Conservation (phyloP, 64 coral and sea anemone genomes). For the Hydrozoanthus tunicans region DNA sequence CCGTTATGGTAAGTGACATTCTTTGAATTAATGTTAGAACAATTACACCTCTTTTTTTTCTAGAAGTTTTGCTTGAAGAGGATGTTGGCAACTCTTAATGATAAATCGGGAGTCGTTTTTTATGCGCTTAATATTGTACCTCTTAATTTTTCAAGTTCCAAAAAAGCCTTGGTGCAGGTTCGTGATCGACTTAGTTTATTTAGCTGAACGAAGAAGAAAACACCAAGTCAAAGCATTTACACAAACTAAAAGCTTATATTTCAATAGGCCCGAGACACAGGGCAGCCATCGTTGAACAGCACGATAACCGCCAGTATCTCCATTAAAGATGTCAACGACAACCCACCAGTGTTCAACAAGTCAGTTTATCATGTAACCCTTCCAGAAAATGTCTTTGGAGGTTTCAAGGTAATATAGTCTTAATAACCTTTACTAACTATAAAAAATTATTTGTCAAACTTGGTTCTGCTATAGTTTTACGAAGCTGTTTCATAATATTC, state of each 20-base stretch:
- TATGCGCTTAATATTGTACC: too few relatives aligned
- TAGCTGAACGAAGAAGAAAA: not conserved
- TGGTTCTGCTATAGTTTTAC: too few relatives aligned
- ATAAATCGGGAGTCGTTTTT: too few relatives aligned
- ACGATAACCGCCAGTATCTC: slow-evolving; percentile 67
- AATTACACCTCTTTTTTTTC: not conserved
- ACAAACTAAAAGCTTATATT: not conserved
- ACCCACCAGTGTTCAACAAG: slow-evolving; percentile 73
- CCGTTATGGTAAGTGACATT: slow-evolving; percentile 9
- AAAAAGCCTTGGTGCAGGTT: too few relatives aligned
- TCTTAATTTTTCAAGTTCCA: too few relatives aligned
- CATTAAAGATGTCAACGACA: slow-evolving; percentile 80
- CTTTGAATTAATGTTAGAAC: not conserved
- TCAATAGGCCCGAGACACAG: slow-evolving; percentile 74
- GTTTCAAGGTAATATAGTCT: slow-evolving; percentile 64
- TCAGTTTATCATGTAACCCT: slow-evolving; percentile 51
- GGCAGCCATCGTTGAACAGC: slow-evolving; percentile 59
- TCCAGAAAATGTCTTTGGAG: slow-evolving; percentile 77
- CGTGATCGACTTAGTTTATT: not conserved
- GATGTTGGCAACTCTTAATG: not conserved
- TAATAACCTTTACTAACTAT: not conserved
- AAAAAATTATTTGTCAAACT: not conserved
- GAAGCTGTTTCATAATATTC: too few relatives aligned
- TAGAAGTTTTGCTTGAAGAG: not conserved
- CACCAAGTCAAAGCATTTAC: not conserved